Base-by-base conservation (phyloP, 2,113 vertebrate genomes). In the Gambusia affinis region DNA sequence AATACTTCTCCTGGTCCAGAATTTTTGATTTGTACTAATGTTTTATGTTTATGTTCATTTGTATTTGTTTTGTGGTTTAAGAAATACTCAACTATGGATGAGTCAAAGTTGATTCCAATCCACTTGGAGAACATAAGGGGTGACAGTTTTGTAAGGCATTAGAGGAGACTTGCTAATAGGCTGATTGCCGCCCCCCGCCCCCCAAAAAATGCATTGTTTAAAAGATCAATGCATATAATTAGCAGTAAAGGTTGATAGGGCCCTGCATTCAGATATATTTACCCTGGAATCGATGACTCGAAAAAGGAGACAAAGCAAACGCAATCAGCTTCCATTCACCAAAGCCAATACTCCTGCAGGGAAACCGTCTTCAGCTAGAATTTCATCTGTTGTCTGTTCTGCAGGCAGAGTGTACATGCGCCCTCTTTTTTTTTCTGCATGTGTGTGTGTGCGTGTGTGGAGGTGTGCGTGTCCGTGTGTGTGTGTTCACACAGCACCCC, bases 271-370 rank as follows among this genome's bases (percentile, higher is more conserved):
- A 88, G 87, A 85, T 69, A 80, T 86, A 85, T 89, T 92, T 87
- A 89, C 89, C 81, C 84, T 73, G 62, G 78, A 90, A 90, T 91
- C 86, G 67, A 91, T 90, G 89, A 84, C 80, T 81, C 79, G 74
- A 63, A 84, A 67, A 79, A 81, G 71, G 85, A 91, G 79, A 89
- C 79, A 70, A 73, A 67, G 82, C 79, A 89, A 85, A 88, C 37
- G 81, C 88, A 90, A 92, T 90, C 88, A 92, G 88, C 85, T 70
- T 78, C 83, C 77, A 81, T 91, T 88, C 80, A 88, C 88, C 69
- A 83, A 87, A 87, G 90, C 90, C 83, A 86, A 90, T 89, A 88
- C 81, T 91, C 85, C 87, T 90, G 88, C 84, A 83, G 87, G 90
- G 88, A 83, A 68, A 60, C 82, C 75, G 80, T 89, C 85, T 88